A percentile compares a stretch with the other conserved stretches of the same genome.
These are phyloP conservation scores for Dipodomys ordii DNA, from an alignment of 2,113 vertebrate genomes.

Conservation along the genomic window DNA sequence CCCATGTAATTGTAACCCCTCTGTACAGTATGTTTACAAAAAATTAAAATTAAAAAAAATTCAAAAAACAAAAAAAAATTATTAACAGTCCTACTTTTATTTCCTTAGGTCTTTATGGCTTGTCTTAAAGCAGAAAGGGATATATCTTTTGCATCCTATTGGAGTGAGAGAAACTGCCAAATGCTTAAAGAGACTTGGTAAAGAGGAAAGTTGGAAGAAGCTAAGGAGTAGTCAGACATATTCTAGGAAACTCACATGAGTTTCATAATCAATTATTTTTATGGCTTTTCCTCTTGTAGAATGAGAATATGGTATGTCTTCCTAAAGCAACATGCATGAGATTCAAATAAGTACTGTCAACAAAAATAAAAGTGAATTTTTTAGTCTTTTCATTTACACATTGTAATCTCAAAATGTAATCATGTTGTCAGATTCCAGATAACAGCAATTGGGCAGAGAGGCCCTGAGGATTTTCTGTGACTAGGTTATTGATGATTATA, in stretches of 20 bases:
- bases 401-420: background rate
- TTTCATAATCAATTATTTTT: accelerated
- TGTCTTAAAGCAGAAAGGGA: background rate
- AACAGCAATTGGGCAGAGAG: background rate
- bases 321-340: background rate
- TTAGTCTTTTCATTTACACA: background rate
- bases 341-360: slow-evolving; percentile 1
- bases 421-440: background rate
- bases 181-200: background rate
- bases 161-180: background rate
- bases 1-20: too few species aligned
- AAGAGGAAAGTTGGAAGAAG: background rate
- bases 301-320: background rate
- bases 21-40: too few species aligned
- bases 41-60: too few species aligned
- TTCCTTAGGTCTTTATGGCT: background rate
- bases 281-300: background rate
- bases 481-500: background rate
- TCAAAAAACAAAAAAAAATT: too few species aligned
- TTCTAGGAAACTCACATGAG: background rate
- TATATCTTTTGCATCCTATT: background rate
- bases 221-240: background rate
- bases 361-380: slow-evolving; percentile 11
- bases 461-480: background rate
- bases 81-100: background rate